phyloP scores from a whole-genome alignment of 1,140 invertebrate species.

The Oreohelix idahoensis region DNA sequence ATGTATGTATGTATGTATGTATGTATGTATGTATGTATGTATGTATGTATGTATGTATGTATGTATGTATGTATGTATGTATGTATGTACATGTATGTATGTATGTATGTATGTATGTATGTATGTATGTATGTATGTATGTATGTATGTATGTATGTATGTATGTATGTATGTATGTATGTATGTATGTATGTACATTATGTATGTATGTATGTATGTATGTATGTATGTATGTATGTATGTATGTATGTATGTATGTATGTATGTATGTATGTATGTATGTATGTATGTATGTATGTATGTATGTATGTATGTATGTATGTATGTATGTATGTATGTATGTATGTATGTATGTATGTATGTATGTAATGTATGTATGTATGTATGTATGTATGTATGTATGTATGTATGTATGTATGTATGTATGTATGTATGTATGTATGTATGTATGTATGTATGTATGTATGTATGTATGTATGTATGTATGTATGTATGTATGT shows the following conservation, averaged over 20 bases:
- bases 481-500: not conserved
- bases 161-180: too few species aligned
- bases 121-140: too few species aligned
- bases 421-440: conserved; percentile 6
- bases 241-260: not conserved
- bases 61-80: too few species aligned
- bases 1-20: too few species aligned
- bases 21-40: too few species aligned
- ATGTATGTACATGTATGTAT: too few species aligned
- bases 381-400: not conserved
- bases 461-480: not conserved
- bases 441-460: conserved; percentile 1
- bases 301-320: not conserved
- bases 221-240: conserved; percentile 10
- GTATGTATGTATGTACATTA: too few species aligned
- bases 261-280: conserved; percentile 8
- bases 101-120: too few species aligned
- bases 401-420: not conserved
- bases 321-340: too few species aligned
- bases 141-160: too few species aligned
- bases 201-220: not conserved
- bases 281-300: not conserved
- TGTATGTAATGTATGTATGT: not conserved
- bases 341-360: too few species aligned
- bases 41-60: too few species aligned